Conservation (phyloP, 2,888 invertebrate genomes). For the Oxycera nigricornis region DNA sequence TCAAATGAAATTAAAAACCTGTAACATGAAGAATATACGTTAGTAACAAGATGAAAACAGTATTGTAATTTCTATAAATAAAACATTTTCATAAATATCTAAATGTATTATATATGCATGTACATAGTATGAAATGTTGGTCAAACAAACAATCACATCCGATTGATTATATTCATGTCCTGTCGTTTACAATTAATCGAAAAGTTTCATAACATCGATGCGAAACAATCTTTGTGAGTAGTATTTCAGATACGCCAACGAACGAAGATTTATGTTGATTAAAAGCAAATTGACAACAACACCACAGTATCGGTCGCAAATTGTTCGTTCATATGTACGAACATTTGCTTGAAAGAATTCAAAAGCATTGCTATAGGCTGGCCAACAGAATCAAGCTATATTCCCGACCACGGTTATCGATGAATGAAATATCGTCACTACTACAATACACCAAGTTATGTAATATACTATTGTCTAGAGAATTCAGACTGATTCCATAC, state of each 20-base stretch:
- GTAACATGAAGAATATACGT: not conserved
- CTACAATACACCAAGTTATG: not conserved
- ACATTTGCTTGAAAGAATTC: too few relatives aligned
- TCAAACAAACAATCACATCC: conserved; percentile 23
- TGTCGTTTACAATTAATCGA: conserved; percentile 8
- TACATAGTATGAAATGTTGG: not conserved
- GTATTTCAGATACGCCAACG: not conserved
- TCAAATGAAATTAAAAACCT: not conserved
- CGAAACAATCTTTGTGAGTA: not conserved
- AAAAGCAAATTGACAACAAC: not conserved
- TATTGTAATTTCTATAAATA: conserved; percentile 9
- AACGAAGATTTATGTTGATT: not conserved
- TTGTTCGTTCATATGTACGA: too few relatives aligned
- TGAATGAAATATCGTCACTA: not conserved
- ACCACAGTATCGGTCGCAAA: too few relatives aligned
- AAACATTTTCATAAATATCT: not conserved
- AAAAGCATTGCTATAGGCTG: too few relatives aligned
- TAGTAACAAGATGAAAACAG: not conserved
- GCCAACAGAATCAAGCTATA: not conserved
- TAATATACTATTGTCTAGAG: not conserved
- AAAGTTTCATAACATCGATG: conserved; percentile 5
- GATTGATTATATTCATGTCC: conserved; percentile 9
- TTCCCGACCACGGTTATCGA: not conserved
- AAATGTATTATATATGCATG: not conserved
- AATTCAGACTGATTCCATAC: not conserved